Conservation (phyloP, 2,113 vertebrate genomes). For the Pterocles gutturalis region DNA sequence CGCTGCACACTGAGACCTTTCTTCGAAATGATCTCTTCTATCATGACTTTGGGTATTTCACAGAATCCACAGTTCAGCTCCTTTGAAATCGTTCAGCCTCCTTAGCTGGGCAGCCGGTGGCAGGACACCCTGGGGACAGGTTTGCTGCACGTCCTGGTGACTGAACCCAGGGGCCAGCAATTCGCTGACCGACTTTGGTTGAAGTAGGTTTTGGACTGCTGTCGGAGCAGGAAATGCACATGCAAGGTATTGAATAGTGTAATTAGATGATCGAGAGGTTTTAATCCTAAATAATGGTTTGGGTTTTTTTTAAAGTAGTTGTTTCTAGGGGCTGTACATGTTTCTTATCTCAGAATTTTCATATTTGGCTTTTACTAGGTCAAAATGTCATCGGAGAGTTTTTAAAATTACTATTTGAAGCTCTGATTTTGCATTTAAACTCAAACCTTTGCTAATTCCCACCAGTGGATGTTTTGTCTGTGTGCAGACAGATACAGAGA, state of each 20-base stretch:
- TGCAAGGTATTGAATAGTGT: background rate
- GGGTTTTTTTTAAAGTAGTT: background rate
- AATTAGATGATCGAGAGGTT: background rate
- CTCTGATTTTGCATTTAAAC: background rate
- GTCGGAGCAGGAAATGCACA: background rate
- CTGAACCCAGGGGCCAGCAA: background rate
- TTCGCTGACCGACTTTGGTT: background rate
- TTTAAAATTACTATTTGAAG: background rate
- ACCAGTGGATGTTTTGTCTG: background rate
- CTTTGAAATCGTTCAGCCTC: background rate
- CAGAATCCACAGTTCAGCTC: background rate
- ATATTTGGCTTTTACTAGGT: background rate
- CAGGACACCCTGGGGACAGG: background rate
- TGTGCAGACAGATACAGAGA: background rate
- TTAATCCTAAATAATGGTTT: background rate
- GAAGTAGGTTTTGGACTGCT: background rate
- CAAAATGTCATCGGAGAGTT: background rate
- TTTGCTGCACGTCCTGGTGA: fast-evolving
- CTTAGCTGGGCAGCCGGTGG: background rate
- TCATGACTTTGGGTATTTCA: background rate
- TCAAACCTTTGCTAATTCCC: background rate
- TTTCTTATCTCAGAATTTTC: background rate
- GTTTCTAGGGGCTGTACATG: background rate
- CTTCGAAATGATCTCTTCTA: background rate
- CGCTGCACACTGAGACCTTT: background rate